These are phyloP conservation scores for Echiichthys vipera DNA, from an alignment of 2,797 vertebrate species.

Conservation along the genomic window DNA sequence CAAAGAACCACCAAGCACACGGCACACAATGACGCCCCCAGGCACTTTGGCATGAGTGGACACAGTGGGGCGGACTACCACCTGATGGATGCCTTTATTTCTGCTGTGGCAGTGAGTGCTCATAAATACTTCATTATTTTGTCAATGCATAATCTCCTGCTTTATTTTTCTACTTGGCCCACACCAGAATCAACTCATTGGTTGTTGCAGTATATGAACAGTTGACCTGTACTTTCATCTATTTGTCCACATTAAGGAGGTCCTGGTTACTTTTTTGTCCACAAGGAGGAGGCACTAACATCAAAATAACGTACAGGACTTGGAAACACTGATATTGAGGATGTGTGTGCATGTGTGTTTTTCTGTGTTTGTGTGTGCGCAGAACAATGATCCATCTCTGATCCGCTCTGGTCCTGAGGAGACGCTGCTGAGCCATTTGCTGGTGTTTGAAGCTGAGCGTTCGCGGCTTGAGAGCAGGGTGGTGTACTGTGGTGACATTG, in stretches of 20 bases:
- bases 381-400: constrained; percentile 84
- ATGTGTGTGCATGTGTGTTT: neutral
- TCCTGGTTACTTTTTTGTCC: neutral
- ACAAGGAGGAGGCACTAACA: neutral
- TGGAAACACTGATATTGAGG: neutral
- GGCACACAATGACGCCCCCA: neutral
- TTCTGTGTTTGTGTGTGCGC: constrained; percentile 34
- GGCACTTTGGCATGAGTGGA: constrained; percentile 57
- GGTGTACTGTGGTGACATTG: constrained; percentile 68
- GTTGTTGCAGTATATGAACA: neutral
- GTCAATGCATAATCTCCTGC: neutral
- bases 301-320: neutral
- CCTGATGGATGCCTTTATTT: constrained; percentile 85
- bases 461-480: constrained; percentile 84
- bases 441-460: constrained; percentile 89
- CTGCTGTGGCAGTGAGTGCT: constrained; percentile 85
- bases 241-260: neutral
- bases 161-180: neutral
- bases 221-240: neutral
- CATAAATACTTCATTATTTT: neutral
- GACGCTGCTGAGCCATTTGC: constrained; percentile 85
- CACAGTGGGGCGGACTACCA: constrained; percentile 87
- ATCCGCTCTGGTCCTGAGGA: constrained; percentile 85
- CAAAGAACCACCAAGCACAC: constrained; percentile 70
- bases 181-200: neutral